A percentile compares a stretch with the other conserved stretches of the same genome.
Conservation (phyloP, 2,888 invertebrate species). For the Cancer borealis region DNA sequence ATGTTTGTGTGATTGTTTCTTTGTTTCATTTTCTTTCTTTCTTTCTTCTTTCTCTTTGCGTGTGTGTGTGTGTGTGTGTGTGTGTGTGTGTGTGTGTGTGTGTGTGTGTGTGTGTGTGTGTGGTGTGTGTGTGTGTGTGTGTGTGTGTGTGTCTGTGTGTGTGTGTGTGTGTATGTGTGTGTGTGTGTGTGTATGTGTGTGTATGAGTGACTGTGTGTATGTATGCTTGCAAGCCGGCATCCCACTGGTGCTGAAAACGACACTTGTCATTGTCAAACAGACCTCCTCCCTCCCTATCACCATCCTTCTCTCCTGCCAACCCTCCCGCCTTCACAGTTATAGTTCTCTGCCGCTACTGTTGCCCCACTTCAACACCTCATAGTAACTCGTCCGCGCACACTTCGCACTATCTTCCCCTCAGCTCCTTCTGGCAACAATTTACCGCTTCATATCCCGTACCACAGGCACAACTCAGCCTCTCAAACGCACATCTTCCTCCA, state of each 20-base stretch:
- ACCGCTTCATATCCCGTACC: neutral
- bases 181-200: conserved; percentile 26
- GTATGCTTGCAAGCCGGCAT: neutral
- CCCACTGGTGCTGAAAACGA: neutral
- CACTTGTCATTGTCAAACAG: conserved; percentile 14
- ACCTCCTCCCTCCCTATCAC: neutral
- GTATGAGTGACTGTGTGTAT: conserved; percentile 45
- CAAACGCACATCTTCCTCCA: neutral
- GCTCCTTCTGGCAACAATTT: neutral
- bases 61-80: conserved; percentile 32
- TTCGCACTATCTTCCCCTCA: neutral
- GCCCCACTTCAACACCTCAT: neutral
- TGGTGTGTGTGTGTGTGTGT: conserved; percentile 25
- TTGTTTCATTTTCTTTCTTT: neutral
- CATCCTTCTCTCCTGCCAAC: neutral
- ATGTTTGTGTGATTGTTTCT: conserved; percentile 4
- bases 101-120: neutral
- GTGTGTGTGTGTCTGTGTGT: conserved; percentile 28
- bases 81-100: conserved; percentile 26
- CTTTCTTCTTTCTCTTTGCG: too few species aligned
- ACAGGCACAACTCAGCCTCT: neutral
- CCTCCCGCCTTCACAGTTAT: neutral
- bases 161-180: conserved; percentile 22
- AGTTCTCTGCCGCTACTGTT: neutral
- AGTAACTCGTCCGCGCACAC: neutral